These are phyloP conservation scores for Porites lutea DNA, from an alignment of 64 coral and sea anemone species.

Conservation along the genomic window DNA sequence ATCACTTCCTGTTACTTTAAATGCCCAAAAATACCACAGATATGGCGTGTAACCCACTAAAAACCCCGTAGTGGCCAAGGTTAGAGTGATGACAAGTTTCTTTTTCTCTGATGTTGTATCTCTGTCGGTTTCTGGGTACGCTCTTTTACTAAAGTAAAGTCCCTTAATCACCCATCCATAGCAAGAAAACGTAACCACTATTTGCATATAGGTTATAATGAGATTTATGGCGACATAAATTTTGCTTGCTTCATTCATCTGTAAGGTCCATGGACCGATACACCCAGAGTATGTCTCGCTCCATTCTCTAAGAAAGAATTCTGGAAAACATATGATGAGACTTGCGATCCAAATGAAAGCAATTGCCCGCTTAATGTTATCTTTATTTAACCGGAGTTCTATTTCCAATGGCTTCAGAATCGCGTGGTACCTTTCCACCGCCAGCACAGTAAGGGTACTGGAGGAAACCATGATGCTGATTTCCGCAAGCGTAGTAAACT, in stretches of 20 bases:
- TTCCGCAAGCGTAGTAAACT: not conserved
- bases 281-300: not conserved
- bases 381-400: not conserved
- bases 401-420: not conserved
- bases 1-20: too few relatives aligned
- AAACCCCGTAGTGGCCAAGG: not conserved
- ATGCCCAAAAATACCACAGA: too few relatives aligned
- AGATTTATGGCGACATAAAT: not conserved
- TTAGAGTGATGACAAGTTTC: not conserved
- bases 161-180: constrained; percentile 45
- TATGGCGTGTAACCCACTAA: not conserved
- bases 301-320: not conserved
- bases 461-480: not conserved
- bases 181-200: constrained; percentile 13
- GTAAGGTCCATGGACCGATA: not conserved
- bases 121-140: not conserved
- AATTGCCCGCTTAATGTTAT: not conserved
- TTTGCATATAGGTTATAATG: not conserved
- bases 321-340: not conserved
- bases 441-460: not conserved
- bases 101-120: not conserved
- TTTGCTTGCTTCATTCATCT: not conserved
- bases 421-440: too few relatives aligned
- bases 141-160: constrained; percentile 40
- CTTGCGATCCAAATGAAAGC: not conserved